Base-by-base conservation (phyloP, 53 echinoderm and acorn worm species). In the Zoroaster sp. region DNA sequence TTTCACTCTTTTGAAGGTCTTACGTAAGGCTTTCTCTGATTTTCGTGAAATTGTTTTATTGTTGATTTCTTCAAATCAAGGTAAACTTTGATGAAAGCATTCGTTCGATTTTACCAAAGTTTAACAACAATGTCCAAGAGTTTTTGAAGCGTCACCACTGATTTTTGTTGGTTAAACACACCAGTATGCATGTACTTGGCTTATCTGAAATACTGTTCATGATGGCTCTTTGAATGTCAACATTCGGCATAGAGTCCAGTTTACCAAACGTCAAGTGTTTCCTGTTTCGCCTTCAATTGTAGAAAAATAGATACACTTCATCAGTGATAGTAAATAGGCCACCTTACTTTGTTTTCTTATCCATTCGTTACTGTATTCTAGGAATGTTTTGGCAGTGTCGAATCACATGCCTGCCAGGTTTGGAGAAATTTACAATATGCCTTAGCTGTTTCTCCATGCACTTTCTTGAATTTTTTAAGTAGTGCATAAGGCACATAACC, bases 391-490 rank as follows among this genome's bases (percentile, higher is more conserved):
- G 20, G 75, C 21, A 40, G 41, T 74, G 20, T 31, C 7, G 3
- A 3, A 43, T n/a, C n/a, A n/a, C n/a, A n/a, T n/a, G n/a, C n/a
- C n/a, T n/a, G n/a, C n/a, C n/a, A n/a, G n/a, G n/a, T n/a, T n/a
- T n/a, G n/a, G n/a, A n/a, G n/a, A n/a, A n/a, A n/a, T n/a, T n/a
- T n/a, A 40, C 40, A 35, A 40, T 74, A 74, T 45, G 30, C 75
- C 45, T 74, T 74, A 14, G 75, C 75, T 40, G 75, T 74, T 40
- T 74, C 75, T 40, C 75, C 75, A 21, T 74, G 41, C 42, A 74
- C 40, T 37, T 37, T 74, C 3, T 45, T 74, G 41, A 40, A n/a
- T n/a, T n/a, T n/a, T n/a, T n/a, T n/a, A n/a, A 18, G 40, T 14
- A 74, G 41, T 21, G 75, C 75, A 74, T 40, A 74, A 12, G 75